Evolutionary conservation across 2,113 vertebrate species (phyloP).

Genomic region (Corythoichthys intestinalis): DNA sequence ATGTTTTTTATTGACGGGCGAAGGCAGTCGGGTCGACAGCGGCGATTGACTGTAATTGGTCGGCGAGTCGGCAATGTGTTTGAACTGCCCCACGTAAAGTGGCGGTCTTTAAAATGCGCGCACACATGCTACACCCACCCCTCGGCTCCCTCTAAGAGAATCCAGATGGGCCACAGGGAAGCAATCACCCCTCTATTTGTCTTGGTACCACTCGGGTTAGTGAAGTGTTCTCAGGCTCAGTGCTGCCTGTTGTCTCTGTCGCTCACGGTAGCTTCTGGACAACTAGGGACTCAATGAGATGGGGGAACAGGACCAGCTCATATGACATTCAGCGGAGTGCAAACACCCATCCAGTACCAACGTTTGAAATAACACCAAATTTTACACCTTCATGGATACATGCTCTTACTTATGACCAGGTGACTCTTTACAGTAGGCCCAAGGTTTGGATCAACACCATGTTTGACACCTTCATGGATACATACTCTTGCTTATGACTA

Average conservation of each 20-base stretch:
- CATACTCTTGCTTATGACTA: background rate
- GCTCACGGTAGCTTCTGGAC: constrained; percentile 38
- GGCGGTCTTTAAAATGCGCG: constrained; percentile 55
- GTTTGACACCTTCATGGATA: background rate
- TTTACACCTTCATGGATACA: background rate
- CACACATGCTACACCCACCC: constrained; percentile 35
- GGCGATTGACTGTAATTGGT: constrained; percentile 68
- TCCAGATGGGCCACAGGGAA: constrained; percentile 73
- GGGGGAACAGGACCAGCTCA: background rate
- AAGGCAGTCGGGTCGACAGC: constrained; percentile 65
- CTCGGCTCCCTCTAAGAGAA: constrained; percentile 64
- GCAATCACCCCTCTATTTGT: constrained; percentile 74
- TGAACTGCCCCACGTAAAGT: constrained; percentile 68
- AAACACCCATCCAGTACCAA: background rate
- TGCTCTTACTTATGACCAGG: background rate
- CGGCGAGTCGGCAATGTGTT: constrained; percentile 61
- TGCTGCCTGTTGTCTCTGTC: constrained; percentile 50
- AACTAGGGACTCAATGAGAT: constrained; percentile 16
- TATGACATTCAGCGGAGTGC: background rate
- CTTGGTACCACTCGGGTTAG: constrained; percentile 74
- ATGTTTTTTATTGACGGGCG: constrained; percentile 73
- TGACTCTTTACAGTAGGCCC: background rate
- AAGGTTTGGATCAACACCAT: background rate
- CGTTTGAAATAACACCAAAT: background rate
- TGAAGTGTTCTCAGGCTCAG: constrained; percentile 67